phyloP scores from a whole-genome alignment of 2,113 vertebrate genomes.

The Carassius auratus region DNA sequence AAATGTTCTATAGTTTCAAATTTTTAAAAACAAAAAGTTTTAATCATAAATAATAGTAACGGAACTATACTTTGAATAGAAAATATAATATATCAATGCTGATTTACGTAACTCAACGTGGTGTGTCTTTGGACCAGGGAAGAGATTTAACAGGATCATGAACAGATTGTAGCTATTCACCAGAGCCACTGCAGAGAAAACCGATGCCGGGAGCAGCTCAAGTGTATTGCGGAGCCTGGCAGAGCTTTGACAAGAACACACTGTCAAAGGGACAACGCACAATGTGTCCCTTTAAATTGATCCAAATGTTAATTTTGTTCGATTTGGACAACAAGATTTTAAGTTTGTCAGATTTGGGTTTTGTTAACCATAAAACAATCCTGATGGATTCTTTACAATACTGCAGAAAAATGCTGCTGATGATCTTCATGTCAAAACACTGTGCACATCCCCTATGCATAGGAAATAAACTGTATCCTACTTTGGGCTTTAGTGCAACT shows the following conservation, averaged over 20 bases:
- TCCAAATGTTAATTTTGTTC: background rate
- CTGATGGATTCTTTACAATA: no score
- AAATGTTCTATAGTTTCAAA: background rate
- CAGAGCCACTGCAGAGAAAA: constrained; percentile 54
- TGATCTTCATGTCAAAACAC: no score
- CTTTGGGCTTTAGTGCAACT: no score
- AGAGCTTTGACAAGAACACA: constrained; percentile 34
- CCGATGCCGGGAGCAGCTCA: constrained; percentile 34
- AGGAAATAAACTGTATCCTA: no score
- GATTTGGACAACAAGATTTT: no score
- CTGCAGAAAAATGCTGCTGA: no score
- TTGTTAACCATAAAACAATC: no score
- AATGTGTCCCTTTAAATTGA: background rate
- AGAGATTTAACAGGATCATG: constrained; percentile 30
- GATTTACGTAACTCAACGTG: background rate
- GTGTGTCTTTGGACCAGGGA: background rate
- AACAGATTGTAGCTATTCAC: constrained; percentile 33
- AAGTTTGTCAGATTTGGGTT: no score
- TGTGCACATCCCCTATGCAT: no score
- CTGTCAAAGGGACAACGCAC: background rate
- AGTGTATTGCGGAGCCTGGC: constrained; percentile 39
- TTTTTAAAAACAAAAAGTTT: background rate
- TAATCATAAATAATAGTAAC: no score
- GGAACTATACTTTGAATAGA: background rate
- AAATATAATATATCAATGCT: background rate